Percentiles rank a stretch among this genome's conserved stretches.
These are phyloP conservation scores for Philypnodon macrostomus DNA, from an alignment of 2,797 vertebrate genomes.

Conservation along the genomic window DNA sequence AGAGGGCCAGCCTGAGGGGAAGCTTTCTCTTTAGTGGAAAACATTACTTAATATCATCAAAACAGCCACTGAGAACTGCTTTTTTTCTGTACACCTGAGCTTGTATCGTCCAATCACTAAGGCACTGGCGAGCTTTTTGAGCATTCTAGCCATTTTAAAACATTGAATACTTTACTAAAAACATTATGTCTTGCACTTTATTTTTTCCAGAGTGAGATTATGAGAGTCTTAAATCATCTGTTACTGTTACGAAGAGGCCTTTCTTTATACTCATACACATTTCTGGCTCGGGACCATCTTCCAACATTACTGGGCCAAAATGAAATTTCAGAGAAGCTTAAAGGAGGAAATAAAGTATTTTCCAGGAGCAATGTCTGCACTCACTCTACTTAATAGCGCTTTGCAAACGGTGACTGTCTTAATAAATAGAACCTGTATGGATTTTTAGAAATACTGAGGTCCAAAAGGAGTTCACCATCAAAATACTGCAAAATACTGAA, in stretches of 20 bases:
- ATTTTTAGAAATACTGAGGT: too few species aligned
- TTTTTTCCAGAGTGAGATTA: too few species aligned
- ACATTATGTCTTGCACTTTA: too few species aligned
- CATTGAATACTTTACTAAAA: too few species aligned
- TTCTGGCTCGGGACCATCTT: constrained; percentile 33
- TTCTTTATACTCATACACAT: constrained; percentile 5
- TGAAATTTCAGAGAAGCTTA: constrained; percentile 58
- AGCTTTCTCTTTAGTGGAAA: constrained; percentile 50
- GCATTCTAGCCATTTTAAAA: neutral
- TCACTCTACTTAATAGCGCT: constrained; percentile 57
- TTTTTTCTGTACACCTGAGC: constrained; percentile 24
- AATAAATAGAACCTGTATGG: too few species aligned
- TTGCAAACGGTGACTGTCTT: too few species aligned
- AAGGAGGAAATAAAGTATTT: constrained; percentile 49
- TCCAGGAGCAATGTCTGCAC: constrained; percentile 38
- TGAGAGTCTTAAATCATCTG: constrained; percentile 35
- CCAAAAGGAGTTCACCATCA: too few species aligned
- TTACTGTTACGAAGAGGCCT: constrained; percentile 17
- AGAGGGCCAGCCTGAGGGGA: constrained; percentile 40
- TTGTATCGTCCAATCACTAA: neutral
- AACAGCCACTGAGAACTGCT: constrained; percentile 35
- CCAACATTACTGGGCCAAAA: constrained; percentile 55
- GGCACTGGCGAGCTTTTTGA: neutral
- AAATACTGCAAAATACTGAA: too few species aligned
- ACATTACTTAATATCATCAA: constrained; percentile 65